These are phyloP conservation scores for Bugulina stolonifera DNA, from an alignment of 2,888 invertebrate species.

Conservation along the genomic window DNA sequence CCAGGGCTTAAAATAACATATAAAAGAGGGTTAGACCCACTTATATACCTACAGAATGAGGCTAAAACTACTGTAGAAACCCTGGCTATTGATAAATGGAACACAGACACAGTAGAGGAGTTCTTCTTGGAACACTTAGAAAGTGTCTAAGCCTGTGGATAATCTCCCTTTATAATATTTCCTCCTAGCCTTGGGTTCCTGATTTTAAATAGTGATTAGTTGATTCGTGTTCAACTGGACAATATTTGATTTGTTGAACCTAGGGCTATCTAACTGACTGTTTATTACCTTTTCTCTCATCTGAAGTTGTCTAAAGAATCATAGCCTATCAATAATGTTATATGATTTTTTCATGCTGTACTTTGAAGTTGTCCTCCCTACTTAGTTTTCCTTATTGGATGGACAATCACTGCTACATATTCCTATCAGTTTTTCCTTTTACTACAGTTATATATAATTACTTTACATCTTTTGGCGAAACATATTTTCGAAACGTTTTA, in stretches of 20 bases:
- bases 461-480: too few relatives aligned
- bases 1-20: constrained; percentile 87
- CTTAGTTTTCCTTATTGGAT: too few relatives aligned
- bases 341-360: too few relatives aligned
- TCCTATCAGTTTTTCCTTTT: too few relatives aligned
- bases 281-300: background rate
- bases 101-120: constrained; percentile 94
- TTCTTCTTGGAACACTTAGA: constrained; percentile 81
- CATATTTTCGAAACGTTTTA: too few relatives aligned
- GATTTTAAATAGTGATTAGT: background rate
- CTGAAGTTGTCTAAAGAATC: too few relatives aligned
- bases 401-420: too few relatives aligned
- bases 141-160: background rate
- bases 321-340: too few relatives aligned
- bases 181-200: background rate
- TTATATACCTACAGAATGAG: constrained; percentile 80
- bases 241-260: background rate
- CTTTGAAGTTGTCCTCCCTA: too few relatives aligned
- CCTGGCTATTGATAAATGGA: constrained; percentile 95
- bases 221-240: background rate
- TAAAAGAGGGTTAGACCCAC: constrained; percentile 85
- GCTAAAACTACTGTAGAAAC: constrained; percentile 71
- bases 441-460: too few relatives aligned
- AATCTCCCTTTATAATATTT: background rate
- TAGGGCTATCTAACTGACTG: background rate